Evolutionary conservation across 2,888 invertebrate species (phyloP), one percentile per base, ranked within the genome.

Genomic region (Mythimna albipuncta): DNA sequence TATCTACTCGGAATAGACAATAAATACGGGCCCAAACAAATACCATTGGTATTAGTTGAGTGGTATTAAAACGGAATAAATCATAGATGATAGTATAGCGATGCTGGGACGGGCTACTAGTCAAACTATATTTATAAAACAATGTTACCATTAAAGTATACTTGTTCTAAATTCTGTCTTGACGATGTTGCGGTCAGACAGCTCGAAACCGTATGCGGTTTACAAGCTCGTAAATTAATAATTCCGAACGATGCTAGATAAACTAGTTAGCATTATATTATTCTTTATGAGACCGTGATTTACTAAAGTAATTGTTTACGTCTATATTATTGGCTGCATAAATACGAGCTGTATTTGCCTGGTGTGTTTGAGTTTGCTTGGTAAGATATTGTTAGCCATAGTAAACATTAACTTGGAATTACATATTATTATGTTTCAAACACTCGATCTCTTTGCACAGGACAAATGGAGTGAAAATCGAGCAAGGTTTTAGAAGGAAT

Each of bases 271-370:
- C 81, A 75, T 75, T 59, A 75, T 75, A 75, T 44, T 68, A 72
- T 73, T 62, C 71, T 75, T 71, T 75, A 75, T 26, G 58, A 69
- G 44, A 57, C 52, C n/a, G 50, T 68, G 47, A 74, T 75, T 72
- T 75, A 70, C 65, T 77, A 69, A 82, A 68, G 75, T 73, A 67
- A 79, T 83, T 72, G 75, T 83, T 69, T 62, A 64, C 41, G 66
- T 79, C 65, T 75, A 66, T 79, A 72, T 79, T 67, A 79, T 71
- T 83, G 54, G 57, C 54, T 59, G 47, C 32, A 72, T 68, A 82
- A 66, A 82, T 80, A 79, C 62, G 44, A 35, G 62, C 52, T 21
- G 58, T 82, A 82, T 72, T 82, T 72, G 64, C n/a, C 57, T 54
- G 57, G 68, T n/a, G 32, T 71, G 32, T 82, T 82, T 65, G 55